A percentile compares a stretch with the other conserved stretches of the same genome.
Conservation (phyloP, 2,797 vertebrate genomes). For the Clamator glandarius region DNA sequence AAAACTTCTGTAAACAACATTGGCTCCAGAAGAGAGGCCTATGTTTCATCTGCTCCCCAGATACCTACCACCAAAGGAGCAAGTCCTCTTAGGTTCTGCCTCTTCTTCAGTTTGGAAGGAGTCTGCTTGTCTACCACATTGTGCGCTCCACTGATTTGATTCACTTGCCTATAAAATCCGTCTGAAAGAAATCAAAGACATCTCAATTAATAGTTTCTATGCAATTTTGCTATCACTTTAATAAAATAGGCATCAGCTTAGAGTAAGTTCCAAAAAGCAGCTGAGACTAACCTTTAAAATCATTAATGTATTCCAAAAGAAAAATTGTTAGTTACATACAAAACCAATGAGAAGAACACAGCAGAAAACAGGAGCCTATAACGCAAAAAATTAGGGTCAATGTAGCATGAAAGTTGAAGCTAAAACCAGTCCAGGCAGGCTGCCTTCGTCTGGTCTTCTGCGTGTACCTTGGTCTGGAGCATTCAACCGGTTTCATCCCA, state of each 20-base stretch:
- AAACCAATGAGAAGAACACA: background rate
- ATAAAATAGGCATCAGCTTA: background rate
- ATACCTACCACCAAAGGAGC: constrained; percentile 91
- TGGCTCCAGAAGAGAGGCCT: background rate
- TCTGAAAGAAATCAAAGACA: constrained; percentile 80
- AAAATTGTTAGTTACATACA: background rate
- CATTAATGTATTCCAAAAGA: background rate
- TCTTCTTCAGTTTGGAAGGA: constrained; percentile 84
- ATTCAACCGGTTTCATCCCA: background rate
- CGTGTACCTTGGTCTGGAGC: background rate
- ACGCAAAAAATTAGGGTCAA: background rate
- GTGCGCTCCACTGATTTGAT: constrained; percentile 95
- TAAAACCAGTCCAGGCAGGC: background rate
- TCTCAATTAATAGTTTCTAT: background rate
- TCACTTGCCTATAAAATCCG: constrained; percentile 94
- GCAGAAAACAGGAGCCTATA: background rate
- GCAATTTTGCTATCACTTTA: background rate
- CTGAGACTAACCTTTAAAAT: background rate
- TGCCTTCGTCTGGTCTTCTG: background rate
- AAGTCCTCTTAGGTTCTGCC: constrained; percentile 82
- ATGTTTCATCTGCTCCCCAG: background rate
- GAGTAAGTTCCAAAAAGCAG: background rate
- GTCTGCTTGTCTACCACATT: constrained; percentile 86
- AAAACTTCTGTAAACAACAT: background rate
- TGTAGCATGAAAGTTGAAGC: background rate